Conservation (phyloP, 2,113 vertebrate genomes). For the Malurus cyaneus region DNA sequence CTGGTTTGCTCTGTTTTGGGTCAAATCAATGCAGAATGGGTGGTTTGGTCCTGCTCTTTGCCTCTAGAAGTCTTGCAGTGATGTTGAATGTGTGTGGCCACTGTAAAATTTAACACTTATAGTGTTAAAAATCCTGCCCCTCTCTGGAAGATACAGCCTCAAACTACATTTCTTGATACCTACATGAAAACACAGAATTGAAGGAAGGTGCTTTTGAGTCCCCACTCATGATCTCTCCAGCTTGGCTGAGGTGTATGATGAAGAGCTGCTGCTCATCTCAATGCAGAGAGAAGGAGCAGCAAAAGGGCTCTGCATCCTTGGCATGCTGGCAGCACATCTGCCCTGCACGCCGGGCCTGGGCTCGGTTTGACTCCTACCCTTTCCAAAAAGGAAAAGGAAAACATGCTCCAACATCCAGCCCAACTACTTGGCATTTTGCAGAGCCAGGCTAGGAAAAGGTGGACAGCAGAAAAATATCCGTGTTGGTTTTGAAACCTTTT, state of each 20-base stretch:
- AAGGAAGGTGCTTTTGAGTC: neutral
- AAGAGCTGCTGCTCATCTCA: neutral
- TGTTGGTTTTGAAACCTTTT: neutral
- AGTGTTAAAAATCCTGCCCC: neutral
- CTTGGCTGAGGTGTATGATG: neutral
- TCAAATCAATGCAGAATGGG: neutral
- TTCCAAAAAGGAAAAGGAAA: neutral
- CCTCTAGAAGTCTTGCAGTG: neutral
- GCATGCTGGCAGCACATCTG: neutral
- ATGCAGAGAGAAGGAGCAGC: neutral
- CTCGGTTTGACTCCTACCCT: neutral
- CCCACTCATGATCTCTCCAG: neutral
- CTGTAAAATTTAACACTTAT: neutral
- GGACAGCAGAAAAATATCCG: neutral
- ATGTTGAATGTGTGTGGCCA: fast-evolving
- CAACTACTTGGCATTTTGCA: neutral
- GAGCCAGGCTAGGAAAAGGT: neutral
- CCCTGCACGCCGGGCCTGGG: neutral
- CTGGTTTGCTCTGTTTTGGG: neutral
- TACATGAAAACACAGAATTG: neutral
- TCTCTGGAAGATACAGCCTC: neutral
- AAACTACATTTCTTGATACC: neutral
- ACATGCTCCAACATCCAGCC: fast-evolving
- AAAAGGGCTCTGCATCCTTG: fast-evolving
- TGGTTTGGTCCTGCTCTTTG: neutral